These are phyloP conservation scores for Gymnogyps californianus DNA, from an alignment of 2,113 vertebrate genomes.

Conservation along the genomic window DNA sequence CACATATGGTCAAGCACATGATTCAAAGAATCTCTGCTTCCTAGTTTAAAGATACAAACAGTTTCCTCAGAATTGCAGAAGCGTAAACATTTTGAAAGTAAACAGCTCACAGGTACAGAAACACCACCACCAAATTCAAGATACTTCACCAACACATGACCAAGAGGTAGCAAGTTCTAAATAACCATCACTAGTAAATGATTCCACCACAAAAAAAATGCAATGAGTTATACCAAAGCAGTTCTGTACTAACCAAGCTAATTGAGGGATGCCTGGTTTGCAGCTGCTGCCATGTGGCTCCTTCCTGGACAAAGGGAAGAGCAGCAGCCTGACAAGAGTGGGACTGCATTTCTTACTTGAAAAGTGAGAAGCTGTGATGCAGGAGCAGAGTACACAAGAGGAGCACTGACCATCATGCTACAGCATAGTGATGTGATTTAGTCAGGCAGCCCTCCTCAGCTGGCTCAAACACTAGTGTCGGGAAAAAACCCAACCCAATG, in stretches of 20 bases:
- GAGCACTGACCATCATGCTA: not conserved
- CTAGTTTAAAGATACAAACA: not conserved
- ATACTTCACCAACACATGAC: not conserved
- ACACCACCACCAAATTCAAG: not conserved
- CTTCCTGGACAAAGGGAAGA: not conserved
- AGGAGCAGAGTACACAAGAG: not conserved
- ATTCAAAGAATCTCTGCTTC: not conserved
- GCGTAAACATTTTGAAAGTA: not conserved
- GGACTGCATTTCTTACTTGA: not conserved
- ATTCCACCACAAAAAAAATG: not conserved
- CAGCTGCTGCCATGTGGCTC: not conserved
- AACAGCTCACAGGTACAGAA: not conserved
- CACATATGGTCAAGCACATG: not conserved
- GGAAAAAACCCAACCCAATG: rapidly evolving
- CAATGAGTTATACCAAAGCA: not conserved
- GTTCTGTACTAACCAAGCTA: not conserved
- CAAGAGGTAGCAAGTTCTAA: not conserved
- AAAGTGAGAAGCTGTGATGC: not conserved
- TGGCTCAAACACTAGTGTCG: not conserved
- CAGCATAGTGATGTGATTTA: not conserved
- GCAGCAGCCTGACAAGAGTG: rapidly evolving
- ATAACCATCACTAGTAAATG: not conserved
- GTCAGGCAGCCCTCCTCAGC: not conserved
- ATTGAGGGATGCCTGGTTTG: not conserved
- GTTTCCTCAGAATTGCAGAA: not conserved